A percentile compares a stretch with the other conserved stretches of the same genome.
phyloP scores from a whole-genome alignment of 2,797 vertebrate genomes.

The Nyctibius grandis region DNA sequence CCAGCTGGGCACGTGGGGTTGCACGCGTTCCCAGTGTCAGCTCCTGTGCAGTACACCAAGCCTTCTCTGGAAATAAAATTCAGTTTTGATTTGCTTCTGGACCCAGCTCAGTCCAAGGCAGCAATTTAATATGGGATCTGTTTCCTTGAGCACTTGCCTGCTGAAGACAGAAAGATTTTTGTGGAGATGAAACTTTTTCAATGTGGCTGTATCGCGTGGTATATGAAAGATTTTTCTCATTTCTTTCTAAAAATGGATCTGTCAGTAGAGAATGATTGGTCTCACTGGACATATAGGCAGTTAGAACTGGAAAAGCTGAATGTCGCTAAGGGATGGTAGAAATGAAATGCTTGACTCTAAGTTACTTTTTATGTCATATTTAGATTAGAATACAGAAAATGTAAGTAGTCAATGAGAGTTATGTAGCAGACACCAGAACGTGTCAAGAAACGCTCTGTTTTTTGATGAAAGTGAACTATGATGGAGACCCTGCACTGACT shows the following conservation, averaged over 20 bases:
- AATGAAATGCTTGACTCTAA: conserved; percentile 22
- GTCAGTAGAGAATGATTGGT: conserved; percentile 34
- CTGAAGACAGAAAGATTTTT: neutral
- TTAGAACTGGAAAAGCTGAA: conserved; percentile 33
- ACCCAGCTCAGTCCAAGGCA: neutral
- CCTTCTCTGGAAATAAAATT: neutral
- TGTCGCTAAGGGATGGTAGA: neutral
- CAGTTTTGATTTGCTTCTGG: neutral
- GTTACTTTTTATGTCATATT: conserved; percentile 24
- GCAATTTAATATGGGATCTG: fast-evolving
- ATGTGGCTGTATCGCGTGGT: neutral
- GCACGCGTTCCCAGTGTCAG: neutral
- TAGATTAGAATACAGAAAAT: conserved; percentile 25
- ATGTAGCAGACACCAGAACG: neutral
- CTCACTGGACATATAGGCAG: conserved; percentile 21
- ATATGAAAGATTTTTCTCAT: conserved; percentile 27
- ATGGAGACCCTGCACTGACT: neutral
- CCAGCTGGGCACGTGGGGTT: neutral
- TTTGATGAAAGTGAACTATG: neutral
- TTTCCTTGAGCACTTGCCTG: neutral
- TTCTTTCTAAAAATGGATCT: conserved; percentile 26
- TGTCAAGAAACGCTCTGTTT: neutral
- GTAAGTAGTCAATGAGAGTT: neutral
- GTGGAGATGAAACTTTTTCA: neutral
- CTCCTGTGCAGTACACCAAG: neutral